phyloP scores from a whole-genome alignment of 2,113 vertebrate species.

The Danionella cerebrum region DNA sequence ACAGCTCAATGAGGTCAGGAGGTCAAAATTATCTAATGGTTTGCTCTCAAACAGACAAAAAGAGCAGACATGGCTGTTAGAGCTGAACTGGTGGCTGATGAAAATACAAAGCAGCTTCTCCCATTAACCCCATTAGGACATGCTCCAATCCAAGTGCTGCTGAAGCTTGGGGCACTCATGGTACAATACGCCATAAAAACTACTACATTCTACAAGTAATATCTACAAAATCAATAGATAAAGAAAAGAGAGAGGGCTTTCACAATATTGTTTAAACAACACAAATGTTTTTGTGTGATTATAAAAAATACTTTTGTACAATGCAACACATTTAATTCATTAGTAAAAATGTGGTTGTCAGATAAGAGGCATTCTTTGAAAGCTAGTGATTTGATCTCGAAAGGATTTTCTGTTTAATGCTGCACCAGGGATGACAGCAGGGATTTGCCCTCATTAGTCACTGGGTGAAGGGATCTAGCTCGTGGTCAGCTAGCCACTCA shows the following conservation, averaged over 20 bases:
- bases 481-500: not conserved
- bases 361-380: no score
- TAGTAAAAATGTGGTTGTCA: no score
- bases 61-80: not conserved
- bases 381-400: not conserved
- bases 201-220: not conserved
- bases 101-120: slow-evolving; percentile 15
- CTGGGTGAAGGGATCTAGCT: not conserved
- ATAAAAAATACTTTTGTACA: no score
- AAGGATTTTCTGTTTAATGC: not conserved
- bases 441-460: not conserved
- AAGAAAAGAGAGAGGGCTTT: not conserved
- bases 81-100: not conserved
- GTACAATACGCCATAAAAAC: not conserved
- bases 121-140: not conserved
- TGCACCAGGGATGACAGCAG: not conserved
- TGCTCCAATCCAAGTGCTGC: not conserved
- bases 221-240: not conserved
- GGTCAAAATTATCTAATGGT: slow-evolving; percentile 41
- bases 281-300: no score
- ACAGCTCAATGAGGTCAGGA: slow-evolving; percentile 32
- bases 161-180: not conserved
- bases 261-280: no score
- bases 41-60: not conserved
- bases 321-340: no score